Base-by-base conservation (phyloP, 1,140 invertebrate genomes). In the Sitophilus oryzae region DNA sequence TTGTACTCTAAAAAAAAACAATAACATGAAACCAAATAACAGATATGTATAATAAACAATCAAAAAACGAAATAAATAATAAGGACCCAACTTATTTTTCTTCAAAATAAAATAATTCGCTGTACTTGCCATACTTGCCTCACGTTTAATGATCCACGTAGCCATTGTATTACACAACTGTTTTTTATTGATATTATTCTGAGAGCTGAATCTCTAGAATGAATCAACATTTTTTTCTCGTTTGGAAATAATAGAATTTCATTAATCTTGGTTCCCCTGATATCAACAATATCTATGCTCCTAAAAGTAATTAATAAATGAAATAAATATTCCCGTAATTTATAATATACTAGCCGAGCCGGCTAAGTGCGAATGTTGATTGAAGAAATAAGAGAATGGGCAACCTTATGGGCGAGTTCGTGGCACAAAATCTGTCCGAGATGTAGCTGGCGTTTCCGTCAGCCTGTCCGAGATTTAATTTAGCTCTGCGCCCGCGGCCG, bases 191-290 rank as follows among this genome's bases (percentile, higher is more conserved):
- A 62, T 21, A 70, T 38, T 36, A 64, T 50, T 49, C 68, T 60
- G 14, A 68, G 53, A 15, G 47, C 42, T 37, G 55, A 61, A 59
- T 70, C 64, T 46, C 68, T 61, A n/a, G 68, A 60, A 37, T 68
- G 62, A 22, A 69, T 57, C 20, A 69, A 40, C 22, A 70, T 45
- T 58, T 52, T 55, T 34, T 56, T 61, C 36, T 58, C 62, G 38
- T 63, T 62, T 34, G 58, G 56, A 56, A 67, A 63, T 14, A 70
- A 48, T 25, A 62, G n/a, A 19, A 70, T 62, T 53, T 69, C 62
- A 53, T 69, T 70, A 19, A 70, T 69, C 18, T 66, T 55, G 15
- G 57, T 59, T 21, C 58, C 52, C 56, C 52, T 62, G 15, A 70
- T 48, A 36, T 69, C 67, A 8, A 45, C 10, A 20, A 65, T 48